Percentiles rank a stretch among this genome's conserved stretches.
These are phyloP conservation scores for Gallinago solitaria DNA, from an alignment of 2,797 vertebrate species.

Conservation along the genomic window DNA sequence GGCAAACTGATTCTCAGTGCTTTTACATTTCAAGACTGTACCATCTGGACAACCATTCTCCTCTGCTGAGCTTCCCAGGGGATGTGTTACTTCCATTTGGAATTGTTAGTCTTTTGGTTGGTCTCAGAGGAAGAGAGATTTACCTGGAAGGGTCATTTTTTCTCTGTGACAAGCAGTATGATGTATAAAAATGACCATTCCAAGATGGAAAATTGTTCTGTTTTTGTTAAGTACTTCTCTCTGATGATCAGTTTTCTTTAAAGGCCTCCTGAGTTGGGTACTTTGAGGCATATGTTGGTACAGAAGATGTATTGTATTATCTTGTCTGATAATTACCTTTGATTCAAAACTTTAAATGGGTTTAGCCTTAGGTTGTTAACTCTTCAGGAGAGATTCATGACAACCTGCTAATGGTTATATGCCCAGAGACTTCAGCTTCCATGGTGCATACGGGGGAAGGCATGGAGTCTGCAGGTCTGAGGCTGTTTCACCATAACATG, in stretches of 20 bases:
- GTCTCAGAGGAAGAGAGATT: background rate
- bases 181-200: background rate
- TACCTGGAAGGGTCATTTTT: background rate
- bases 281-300: background rate
- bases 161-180: background rate
- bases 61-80: background rate
- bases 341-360: background rate
- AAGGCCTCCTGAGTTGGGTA: background rate
- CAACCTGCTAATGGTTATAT: background rate
- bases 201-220: background rate
- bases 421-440: background rate
- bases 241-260: background rate
- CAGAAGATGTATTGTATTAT: background rate
- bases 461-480: background rate
- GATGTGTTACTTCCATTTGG: background rate
- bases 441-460: background rate
- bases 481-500: background rate
- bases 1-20: background rate
- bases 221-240: background rate
- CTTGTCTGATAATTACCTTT: slow-evolving; percentile 12
- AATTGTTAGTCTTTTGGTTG: background rate
- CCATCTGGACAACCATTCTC: background rate
- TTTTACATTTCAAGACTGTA: background rate
- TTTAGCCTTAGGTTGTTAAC: background rate
- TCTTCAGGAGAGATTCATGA: background rate